Conservation (phyloP, 2,797 vertebrate genomes). For the Spizella passerina region DNA sequence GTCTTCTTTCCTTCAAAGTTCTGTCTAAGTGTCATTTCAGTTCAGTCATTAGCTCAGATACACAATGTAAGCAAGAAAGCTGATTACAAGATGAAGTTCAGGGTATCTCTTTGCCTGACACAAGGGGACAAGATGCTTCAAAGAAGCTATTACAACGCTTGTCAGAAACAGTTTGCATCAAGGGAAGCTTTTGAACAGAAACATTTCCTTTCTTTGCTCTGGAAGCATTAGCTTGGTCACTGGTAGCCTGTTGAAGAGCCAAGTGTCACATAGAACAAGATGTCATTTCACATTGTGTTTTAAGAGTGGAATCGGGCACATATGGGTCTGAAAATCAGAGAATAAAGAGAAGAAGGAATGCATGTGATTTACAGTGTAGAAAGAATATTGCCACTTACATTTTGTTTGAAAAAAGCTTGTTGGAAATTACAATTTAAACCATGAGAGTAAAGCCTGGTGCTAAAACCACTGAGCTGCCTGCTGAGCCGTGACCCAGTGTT, state of each 20-base stretch:
- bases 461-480: background rate
- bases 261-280: background rate
- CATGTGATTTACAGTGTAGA: background rate
- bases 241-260: conserved; percentile 16
- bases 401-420: background rate
- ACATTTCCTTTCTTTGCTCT: conserved; percentile 12
- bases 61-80: background rate
- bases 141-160: conserved; percentile 14
- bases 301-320: background rate
- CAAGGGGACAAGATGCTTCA: conserved; percentile 10
- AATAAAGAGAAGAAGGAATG: background rate
- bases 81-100: conserved; percentile 3
- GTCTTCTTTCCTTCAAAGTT: conserved; percentile 13
- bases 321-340: background rate
- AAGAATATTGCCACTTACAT: background rate
- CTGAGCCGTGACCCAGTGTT: background rate
- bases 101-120: background rate
- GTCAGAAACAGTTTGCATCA: conserved; percentile 42
- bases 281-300: background rate
- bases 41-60: conserved; percentile 19
- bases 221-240: background rate
- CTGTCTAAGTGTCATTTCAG: background rate
- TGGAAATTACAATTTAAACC: background rate
- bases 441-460: background rate
- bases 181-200: conserved; percentile 32